Conservation (phyloP, 2,888 invertebrate species). For the Rotaria sp. region DNA sequence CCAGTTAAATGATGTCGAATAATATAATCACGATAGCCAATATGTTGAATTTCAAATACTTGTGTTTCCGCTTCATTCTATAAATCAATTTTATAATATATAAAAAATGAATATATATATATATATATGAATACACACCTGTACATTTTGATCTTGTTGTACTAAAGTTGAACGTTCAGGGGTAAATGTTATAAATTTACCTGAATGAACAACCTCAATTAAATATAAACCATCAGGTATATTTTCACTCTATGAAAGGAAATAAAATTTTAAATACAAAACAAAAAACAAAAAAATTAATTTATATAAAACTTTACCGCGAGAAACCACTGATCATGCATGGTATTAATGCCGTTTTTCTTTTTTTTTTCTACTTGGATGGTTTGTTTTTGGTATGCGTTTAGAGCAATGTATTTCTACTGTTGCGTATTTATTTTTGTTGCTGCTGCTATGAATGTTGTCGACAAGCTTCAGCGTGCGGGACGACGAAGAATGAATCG, state of each 20-base stretch:
- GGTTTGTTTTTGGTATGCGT: neutral
- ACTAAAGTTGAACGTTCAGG: conserved; percentile 27
- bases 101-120: neutral
- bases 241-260: neutral
- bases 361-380: neutral
- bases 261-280: neutral
- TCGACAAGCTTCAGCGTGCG: conserved; percentile 1
- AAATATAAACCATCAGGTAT: conserved; percentile 20
- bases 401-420: neutral
- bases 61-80: conserved; percentile 20
- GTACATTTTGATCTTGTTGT: conserved; percentile 18
- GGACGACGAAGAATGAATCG: conserved; percentile 4
- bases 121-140: neutral
- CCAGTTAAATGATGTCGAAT: conserved; percentile 21
- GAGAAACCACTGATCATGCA: neutral
- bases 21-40: conserved; percentile 6
- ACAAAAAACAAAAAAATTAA: neutral
- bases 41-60: conserved; percentile 23
- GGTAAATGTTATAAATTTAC: conserved; percentile 10
- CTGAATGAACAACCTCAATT: neutral
- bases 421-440: conserved; percentile 9
- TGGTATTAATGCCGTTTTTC: neutral
- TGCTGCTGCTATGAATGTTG: neutral
- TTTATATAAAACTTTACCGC: neutral
- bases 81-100: too few relatives aligned